Evolutionary conservation across 2,113 vertebrate species (phyloP).

Genomic region (Chaenogobius annularis): DNA sequence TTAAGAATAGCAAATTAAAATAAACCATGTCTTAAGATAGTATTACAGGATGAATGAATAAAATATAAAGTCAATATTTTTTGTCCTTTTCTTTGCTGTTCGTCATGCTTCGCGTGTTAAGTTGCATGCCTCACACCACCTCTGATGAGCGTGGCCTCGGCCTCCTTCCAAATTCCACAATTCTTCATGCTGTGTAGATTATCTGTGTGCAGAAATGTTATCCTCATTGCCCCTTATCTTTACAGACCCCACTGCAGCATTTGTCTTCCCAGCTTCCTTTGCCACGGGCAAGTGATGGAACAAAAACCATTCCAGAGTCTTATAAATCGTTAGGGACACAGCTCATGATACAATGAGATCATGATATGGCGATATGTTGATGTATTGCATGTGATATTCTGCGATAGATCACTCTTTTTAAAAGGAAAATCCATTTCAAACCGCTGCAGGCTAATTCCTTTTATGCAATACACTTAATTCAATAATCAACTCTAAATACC

Average conservation of each 20-base stretch:
- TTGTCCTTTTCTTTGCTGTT: constrained; percentile 12
- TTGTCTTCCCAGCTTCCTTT: neutral
- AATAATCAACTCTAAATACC: no score
- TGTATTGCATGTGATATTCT: no score
- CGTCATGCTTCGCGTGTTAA: constrained; percentile 28
- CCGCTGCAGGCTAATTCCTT: no score
- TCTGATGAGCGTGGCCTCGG: neutral
- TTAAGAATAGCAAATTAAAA: neutral
- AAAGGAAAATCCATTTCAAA: no score
- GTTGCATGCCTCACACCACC: constrained; percentile 28
- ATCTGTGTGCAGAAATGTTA: constrained; percentile 24
- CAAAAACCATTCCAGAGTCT: neutral
- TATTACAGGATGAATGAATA: neutral
- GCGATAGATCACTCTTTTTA: no score
- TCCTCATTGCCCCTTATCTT: constrained; percentile 27
- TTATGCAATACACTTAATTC: no score
- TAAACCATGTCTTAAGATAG: neutral
- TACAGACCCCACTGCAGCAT: neutral
- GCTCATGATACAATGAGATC: no score
- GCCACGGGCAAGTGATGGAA: neutral
- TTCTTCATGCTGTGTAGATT: constrained; percentile 42
- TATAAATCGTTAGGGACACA: neutral
- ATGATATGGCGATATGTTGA: no score
- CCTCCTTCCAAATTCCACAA: constrained; percentile 45
- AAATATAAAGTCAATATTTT: constrained; percentile 1